Conservation (phyloP, 2,797 vertebrate genomes). For the Tamandua tetradactyla region DNA sequence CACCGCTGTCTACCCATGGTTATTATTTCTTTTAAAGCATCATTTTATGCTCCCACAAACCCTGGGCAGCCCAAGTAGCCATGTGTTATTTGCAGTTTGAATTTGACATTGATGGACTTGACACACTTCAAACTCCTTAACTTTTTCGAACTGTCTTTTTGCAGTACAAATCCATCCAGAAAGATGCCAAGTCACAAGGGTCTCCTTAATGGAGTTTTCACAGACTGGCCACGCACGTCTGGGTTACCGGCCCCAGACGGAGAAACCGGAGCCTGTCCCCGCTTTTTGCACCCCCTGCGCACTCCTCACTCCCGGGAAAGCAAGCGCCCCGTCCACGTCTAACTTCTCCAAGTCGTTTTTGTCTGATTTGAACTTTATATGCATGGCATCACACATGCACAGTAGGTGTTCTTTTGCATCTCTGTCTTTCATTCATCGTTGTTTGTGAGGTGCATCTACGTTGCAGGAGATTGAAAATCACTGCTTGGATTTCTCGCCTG, state of each 20-base stretch:
- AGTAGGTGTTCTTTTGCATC: not conserved
- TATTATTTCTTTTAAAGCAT: not conserved
- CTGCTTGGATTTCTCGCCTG: not conserved
- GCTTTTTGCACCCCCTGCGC: not conserved
- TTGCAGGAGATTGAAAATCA: not conserved
- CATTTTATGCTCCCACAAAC: not conserved
- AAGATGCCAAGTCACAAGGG: not conserved
- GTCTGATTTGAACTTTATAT: not conserved
- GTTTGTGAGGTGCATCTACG: not conserved
- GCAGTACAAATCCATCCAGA: accelerated
- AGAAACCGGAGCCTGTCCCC: not conserved
- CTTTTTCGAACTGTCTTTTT: not conserved
- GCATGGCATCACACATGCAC: too few species aligned
- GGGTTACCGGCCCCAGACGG: too few species aligned
- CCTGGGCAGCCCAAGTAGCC: not conserved
- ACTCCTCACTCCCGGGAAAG: not conserved
- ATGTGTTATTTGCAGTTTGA: not conserved
- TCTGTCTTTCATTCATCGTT: not conserved
- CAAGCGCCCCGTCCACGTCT: not conserved
- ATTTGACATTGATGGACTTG: not conserved
- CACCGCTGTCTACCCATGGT: too few species aligned
- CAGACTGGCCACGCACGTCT: too few species aligned
- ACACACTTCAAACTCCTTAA: not conserved
- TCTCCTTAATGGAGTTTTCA: not conserved
- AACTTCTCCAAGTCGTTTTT: not conserved